phyloP scores from a whole-genome alignment of 2,888 invertebrate genomes.

The Caenorhabditis sp. region DNA sequence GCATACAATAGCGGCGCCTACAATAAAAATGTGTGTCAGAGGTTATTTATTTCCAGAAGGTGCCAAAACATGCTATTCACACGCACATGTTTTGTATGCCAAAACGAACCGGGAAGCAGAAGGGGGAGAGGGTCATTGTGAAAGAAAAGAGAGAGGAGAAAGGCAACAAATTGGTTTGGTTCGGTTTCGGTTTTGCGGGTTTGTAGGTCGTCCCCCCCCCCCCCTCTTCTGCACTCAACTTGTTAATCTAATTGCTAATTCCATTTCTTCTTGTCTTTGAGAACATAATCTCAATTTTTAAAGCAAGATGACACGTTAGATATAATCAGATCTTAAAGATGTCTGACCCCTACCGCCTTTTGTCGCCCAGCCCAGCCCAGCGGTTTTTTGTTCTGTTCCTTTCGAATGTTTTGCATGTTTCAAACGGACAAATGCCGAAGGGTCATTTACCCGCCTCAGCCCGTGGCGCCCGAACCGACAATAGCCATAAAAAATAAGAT shows the following conservation, averaged over 20 bases:
- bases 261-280: too few relatives aligned
- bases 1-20: too few relatives aligned
- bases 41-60: neutral
- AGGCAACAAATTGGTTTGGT: conserved; percentile 40
- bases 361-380: too few relatives aligned
- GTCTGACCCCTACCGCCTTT: too few relatives aligned
- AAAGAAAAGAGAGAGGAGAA: conserved; percentile 14
- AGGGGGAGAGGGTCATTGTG: too few relatives aligned
- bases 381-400: neutral
- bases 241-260: too few relatives aligned
- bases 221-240: too few relatives aligned
- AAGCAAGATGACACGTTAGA: neutral
- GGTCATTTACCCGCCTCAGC: too few relatives aligned
- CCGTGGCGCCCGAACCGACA: conserved; percentile 23
- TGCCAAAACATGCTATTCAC: conserved; percentile 15
- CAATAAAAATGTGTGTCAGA: too few relatives aligned
- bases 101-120: too few relatives aligned
- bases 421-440: conserved; percentile 6
- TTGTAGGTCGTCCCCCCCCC: neutral
- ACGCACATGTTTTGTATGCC: conserved; percentile 24
- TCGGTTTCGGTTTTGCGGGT: conserved; percentile 11
- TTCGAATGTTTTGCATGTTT: neutral
- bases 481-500: conserved; percentile 50
- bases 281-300: neutral
- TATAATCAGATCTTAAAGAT: conserved; percentile 8